Base-by-base conservation (phyloP, 2,888 invertebrate genomes). In the Hirudinaria manillensis region DNA sequence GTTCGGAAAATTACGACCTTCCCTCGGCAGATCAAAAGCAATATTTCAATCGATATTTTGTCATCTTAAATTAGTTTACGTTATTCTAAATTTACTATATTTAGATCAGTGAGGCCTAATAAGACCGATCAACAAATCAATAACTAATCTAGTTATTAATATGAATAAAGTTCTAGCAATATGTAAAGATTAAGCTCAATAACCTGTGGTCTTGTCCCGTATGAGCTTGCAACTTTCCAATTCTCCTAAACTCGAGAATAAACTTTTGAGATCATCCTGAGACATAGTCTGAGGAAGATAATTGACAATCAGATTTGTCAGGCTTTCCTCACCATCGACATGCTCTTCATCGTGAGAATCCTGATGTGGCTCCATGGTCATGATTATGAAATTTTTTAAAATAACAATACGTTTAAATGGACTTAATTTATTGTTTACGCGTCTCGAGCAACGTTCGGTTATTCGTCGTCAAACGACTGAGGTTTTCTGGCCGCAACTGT, bases 231-330 rank as follows among this genome's bases (percentile, higher is more conserved):
- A 99, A 82, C 94, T 95, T 87, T 99, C 99, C 79, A 99, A 95
- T 86, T 98, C 98, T 76, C 99, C 99, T 84, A 99, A 96, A 86
- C 94, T 94, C 76, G 95, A 93, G 88, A 99, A 99, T 75, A 99
- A 89, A 76, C 95, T 94, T 79, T 97, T 90, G 80, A 99, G 98
- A 87, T 98, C 98, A 87, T 98, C 98, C 88, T 99, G 98, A 76
- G 95, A 95, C 99, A 99, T 99, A 82, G 93, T 96, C 89, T 99
- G 99, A 78, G 99, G 99, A 87, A 99, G 89, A 87, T 99, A 99
- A 89, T 99, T 99, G 84, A 99, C 98, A 87, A 99, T 99, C 81
- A 99, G 90, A 88, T 99, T 99, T 82, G 98, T 99, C 80, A 70
- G 29, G 45, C 71, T 71, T 13, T 73, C 73, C 3, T 73, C 73